Evolutionary conservation across 2,888 invertebrate genomes (phyloP).

Genomic region (Noctuana brunneofusca): DNA sequence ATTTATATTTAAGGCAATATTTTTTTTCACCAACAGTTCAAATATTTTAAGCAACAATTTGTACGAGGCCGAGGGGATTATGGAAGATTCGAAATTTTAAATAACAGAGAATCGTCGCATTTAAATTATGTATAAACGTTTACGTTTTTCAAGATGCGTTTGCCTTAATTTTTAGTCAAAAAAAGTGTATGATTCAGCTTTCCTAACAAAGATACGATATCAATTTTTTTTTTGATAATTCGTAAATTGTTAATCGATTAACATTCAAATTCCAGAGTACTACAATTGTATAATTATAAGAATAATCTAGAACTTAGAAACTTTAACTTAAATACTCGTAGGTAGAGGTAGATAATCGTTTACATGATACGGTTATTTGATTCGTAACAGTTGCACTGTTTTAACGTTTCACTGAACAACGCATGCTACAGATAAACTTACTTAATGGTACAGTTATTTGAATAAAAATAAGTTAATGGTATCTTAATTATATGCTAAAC

Average conservation of each 20-base stretch:
- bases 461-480: slow-evolving; percentile 1
- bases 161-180: no score
- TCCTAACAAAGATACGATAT: no score
- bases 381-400: slow-evolving; percentile 25
- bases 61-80: no score
- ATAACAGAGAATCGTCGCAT: background rate
- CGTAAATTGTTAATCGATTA: no score
- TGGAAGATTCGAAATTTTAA: no score
- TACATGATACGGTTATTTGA: slow-evolving; percentile 24
- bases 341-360: slow-evolving; percentile 9
- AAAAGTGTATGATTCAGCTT: no score
- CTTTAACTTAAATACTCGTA: slow-evolving; percentile 11
- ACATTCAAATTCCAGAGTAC: no score
- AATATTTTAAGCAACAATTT: background rate
- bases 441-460: slow-evolving; percentile 15
- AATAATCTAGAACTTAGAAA: slow-evolving; percentile 8
- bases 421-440: slow-evolving; percentile 21
- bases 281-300: no score
- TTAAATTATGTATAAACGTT: no score
- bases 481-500: background rate
- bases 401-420: slow-evolving; percentile 24
- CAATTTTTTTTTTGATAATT: no score
- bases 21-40: background rate
- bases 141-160: no score
- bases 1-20: background rate